Evolutionary conservation across 2,113 vertebrate genomes (phyloP).

Genomic region (Nematolebias whitei): DNA sequence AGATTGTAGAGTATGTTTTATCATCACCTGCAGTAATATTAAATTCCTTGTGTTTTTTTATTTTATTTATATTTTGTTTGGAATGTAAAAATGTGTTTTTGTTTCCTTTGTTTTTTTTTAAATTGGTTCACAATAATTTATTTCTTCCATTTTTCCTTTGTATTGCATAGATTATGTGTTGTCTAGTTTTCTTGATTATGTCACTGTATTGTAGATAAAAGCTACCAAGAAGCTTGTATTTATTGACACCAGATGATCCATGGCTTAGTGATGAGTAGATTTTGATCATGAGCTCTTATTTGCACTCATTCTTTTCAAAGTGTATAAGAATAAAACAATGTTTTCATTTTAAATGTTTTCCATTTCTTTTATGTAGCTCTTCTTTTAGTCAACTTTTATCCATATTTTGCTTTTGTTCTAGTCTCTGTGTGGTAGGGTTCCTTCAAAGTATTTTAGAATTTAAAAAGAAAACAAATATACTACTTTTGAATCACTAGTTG

Average conservation of each 20-base stretch:
- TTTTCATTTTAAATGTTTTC: constrained; percentile 83
- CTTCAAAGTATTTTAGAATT: not conserved
- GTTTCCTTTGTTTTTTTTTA: constrained; percentile 44
- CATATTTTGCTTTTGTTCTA: constrained; percentile 74
- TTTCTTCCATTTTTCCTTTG: constrained; percentile 64
- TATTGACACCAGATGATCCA: constrained; percentile 81
- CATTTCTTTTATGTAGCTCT: constrained; percentile 74
- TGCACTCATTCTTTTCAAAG: constrained; percentile 83
- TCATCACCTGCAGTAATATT: constrained; percentile 69
- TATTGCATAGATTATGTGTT: constrained; percentile 74
- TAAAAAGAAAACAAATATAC: not conserved
- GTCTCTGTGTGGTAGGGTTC: constrained; percentile 13
- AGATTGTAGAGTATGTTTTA: constrained; percentile 74
- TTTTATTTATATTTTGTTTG: constrained; percentile 52
- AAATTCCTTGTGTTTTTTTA: constrained; percentile 67
- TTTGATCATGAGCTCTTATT: constrained; percentile 80
- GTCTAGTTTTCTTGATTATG: constrained; percentile 66
- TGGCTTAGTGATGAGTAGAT: constrained; percentile 80
- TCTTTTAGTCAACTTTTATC: constrained; percentile 54
- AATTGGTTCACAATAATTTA: constrained; percentile 47
- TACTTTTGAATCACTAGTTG: not conserved
- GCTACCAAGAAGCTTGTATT: constrained; percentile 80
- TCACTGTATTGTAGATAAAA: constrained; percentile 79
- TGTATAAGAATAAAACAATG: constrained; percentile 84
- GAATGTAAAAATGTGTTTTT: constrained; percentile 77